phyloP scores from a whole-genome alignment of 2,888 invertebrate genomes.

The Andrena marginata region DNA sequence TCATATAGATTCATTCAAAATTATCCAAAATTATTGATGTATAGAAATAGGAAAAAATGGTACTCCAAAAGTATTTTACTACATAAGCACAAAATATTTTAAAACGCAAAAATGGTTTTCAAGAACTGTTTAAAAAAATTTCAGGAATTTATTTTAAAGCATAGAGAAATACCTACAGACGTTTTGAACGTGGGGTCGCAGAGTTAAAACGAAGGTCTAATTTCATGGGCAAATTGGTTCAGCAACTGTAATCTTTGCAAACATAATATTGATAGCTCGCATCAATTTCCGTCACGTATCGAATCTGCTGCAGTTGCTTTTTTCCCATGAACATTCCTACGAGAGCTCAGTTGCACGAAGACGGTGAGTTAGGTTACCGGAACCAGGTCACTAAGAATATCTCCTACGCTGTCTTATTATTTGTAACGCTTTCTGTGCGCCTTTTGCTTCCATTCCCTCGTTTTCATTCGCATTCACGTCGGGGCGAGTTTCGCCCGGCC shows the following conservation, averaged over 20 bases:
- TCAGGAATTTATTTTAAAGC: no score
- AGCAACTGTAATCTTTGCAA: background rate
- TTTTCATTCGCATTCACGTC: conserved; percentile 28
- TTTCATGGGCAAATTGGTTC: background rate
- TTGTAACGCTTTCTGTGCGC: conserved; percentile 12
- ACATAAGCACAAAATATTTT: no score
- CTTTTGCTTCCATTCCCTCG: conserved; percentile 33
- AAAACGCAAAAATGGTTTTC: no score
- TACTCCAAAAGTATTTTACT: no score
- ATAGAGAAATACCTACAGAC: no score
- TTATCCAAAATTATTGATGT: background rate
- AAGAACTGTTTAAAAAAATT: no score
- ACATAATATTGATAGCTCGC: background rate
- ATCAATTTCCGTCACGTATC: background rate
- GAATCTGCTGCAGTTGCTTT: background rate
- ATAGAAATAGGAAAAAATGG: no score
- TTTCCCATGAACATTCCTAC: background rate
- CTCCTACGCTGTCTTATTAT: background rate
- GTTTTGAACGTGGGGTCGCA: no score
- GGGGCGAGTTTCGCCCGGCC: conserved; percentile 30
- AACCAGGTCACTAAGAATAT: conserved; percentile 13
- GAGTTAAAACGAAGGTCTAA: no score
- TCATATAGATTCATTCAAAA: background rate
- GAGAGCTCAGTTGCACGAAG: background rate
- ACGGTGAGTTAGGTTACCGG: background rate